Conservation (phyloP, 2,888 invertebrate genomes). For the Coleophora deauratella region DNA sequence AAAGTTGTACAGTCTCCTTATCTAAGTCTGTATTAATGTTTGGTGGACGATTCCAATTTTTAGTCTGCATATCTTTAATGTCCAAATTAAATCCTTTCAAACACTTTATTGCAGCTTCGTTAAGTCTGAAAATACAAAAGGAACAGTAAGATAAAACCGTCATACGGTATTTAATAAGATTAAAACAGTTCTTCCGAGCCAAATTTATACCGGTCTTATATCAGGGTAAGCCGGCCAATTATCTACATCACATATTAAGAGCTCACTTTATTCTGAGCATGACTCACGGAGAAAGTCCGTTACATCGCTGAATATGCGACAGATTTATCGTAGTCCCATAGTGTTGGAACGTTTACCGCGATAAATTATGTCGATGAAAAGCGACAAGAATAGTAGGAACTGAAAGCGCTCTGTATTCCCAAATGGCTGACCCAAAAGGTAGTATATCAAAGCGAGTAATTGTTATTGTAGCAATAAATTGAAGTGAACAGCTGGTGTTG, state of each 20-base stretch:
- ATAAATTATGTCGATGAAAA: conserved; percentile 16
- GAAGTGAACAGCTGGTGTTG: not conserved
- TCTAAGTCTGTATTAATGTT: too few species aligned
- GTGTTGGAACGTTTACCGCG: conserved; percentile 25
- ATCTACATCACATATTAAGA: conserved; percentile 68
- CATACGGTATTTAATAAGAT: too few species aligned
- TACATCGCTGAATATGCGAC: conserved; percentile 73
- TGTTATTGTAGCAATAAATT: not conserved
- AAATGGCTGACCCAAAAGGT: not conserved
- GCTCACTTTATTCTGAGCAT: conserved; percentile 65
- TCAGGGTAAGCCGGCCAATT: conserved; percentile 64
- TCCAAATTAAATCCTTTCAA: too few species aligned
- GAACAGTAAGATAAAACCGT: too few species aligned
- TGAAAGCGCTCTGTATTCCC: not conserved
- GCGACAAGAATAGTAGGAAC: not conserved
- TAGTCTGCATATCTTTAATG: too few species aligned
- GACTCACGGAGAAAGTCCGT: conserved; percentile 70
- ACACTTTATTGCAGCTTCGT: too few species aligned
- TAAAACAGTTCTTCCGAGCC: conserved; percentile 14
- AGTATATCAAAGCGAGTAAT: not conserved
- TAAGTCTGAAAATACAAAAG: too few species aligned
- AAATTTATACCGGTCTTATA: conserved; percentile 48
- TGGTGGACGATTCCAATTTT: too few species aligned
- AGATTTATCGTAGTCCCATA: conserved; percentile 66
- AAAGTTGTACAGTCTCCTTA: too few species aligned